Evolutionary conservation across 2,888 invertebrate species (phyloP).

Genomic region (Adela reaumurella): DNA sequence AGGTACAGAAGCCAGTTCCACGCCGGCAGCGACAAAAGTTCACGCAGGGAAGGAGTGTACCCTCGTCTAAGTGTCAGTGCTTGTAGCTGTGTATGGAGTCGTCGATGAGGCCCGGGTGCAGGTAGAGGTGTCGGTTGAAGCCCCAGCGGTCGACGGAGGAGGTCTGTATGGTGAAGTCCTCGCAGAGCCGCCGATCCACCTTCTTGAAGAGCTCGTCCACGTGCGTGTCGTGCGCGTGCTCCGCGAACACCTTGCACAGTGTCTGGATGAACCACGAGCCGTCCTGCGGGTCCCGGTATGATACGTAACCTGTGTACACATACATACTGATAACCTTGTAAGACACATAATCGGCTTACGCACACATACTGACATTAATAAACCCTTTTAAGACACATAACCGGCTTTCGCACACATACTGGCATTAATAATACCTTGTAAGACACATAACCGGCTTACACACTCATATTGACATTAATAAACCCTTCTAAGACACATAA

Average conservation of each 20-base stretch:
- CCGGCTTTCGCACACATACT: no score
- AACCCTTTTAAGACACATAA: no score
- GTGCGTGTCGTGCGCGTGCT: slow-evolving; percentile 59
- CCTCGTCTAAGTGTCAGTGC: no score
- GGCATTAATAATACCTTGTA: no score
- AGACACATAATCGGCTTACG: no score
- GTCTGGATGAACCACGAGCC: slow-evolving; percentile 73
- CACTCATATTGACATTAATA: no score
- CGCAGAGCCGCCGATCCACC: slow-evolving; percentile 49
- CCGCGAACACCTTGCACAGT: slow-evolving; percentile 63
- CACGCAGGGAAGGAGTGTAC: no score
- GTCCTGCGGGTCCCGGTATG: slow-evolving; percentile 52
- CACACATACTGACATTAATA: no score
- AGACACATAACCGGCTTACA: no score
- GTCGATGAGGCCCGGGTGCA: slow-evolving; percentile 63
- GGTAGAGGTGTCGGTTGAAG: slow-evolving; percentile 61
- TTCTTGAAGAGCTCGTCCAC: slow-evolving; percentile 64
- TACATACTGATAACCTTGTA: slow-evolving; percentile 1
- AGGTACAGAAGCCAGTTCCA: no score
- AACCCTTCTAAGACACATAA: no score
- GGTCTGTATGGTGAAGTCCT: slow-evolving; percentile 51
- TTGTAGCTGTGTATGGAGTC: slow-evolving; percentile 7
- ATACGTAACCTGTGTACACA: slow-evolving; percentile 44
- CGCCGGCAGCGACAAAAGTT: no score
- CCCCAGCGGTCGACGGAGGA: slow-evolving; percentile 61